phyloP scores from a whole-genome alignment of 1,140 invertebrate species.

The Drosophila tristis region DNA sequence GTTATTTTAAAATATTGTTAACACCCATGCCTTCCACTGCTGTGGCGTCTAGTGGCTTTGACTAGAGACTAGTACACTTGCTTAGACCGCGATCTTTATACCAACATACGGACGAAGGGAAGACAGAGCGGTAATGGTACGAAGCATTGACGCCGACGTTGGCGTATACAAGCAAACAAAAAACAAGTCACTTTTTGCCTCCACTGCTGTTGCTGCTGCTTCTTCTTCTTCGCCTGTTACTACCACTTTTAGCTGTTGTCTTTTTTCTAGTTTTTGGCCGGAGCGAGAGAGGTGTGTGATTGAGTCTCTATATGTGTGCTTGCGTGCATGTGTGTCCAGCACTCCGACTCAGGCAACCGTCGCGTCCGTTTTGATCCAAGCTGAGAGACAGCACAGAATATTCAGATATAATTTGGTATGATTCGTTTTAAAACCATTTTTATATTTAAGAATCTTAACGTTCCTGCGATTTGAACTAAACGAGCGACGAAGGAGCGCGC shows the following conservation, averaged over 20 bases:
- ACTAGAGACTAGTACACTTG: conserved; percentile 44
- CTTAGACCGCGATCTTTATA: conserved; percentile 65
- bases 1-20: conserved; percentile 6
- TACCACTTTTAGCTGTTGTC: conserved; percentile 69
- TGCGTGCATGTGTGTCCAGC: conserved; percentile 18
- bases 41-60: conserved; percentile 6
- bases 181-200: conserved; percentile 69
- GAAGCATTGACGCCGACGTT: conserved; percentile 33
- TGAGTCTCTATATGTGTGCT: conserved; percentile 17
- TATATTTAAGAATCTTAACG: too few relatives aligned
- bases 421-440: too few relatives aligned
- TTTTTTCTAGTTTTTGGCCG: conserved; percentile 74
- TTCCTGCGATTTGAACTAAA: too few relatives aligned
- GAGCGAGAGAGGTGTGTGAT: conserved; percentile 17
- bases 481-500: too few relatives aligned
- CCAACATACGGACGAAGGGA: conserved; percentile 51
- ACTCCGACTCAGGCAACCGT: conserved; percentile 16
- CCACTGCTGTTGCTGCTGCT: conserved; percentile 27
- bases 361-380: conserved; percentile 65
- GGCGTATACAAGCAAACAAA: conserved; percentile 56
- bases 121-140: conserved; percentile 4
- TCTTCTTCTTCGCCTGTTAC: conserved; percentile 55
- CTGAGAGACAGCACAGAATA: conserved; percentile 36
- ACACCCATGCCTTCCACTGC: conserved; percentile 16
- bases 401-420: too few relatives aligned